phyloP scores from a whole-genome alignment of 2,888 invertebrate species.

The Drosophila putrida region DNA sequence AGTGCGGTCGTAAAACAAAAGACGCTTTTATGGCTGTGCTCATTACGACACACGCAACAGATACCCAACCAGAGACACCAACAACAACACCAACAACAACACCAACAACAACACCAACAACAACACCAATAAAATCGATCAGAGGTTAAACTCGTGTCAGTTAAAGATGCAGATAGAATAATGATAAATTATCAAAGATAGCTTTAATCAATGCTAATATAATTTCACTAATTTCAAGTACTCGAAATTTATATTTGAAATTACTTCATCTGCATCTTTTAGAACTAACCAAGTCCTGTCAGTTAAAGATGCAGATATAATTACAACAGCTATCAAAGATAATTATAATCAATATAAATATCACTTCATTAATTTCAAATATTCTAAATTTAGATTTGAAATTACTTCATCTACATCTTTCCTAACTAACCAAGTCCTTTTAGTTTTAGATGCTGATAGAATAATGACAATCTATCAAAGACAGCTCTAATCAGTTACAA shows the following conservation, averaged over 20 bases:
- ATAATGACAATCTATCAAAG: no score
- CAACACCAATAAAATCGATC: not conserved
- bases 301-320: constrained; percentile 22
- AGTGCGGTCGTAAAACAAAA: constrained; percentile 84
- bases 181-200: not conserved
- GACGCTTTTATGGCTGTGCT: constrained; percentile 76
- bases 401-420: not conserved
- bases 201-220: not conserved
- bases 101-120: constrained; percentile 6
- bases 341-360: no score
- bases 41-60: constrained; percentile 76
- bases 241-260: no score
- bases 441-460: no score
- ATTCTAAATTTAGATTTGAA: not conserved
- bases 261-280: no score
- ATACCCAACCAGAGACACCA: constrained; percentile 28
- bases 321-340: not conserved
- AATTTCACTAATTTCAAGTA: not conserved
- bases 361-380: not conserved
- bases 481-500: no score
- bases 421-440: not conserved
- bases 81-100: constrained; percentile 2
- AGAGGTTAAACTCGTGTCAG: constrained; percentile 14
- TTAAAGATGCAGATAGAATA: constrained; percentile 23
- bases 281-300: constrained; percentile 6